These are phyloP conservation scores for Propithecus perrieri DNA, from an alignment of 2,797 vertebrate species.

Conservation along the genomic window DNA sequence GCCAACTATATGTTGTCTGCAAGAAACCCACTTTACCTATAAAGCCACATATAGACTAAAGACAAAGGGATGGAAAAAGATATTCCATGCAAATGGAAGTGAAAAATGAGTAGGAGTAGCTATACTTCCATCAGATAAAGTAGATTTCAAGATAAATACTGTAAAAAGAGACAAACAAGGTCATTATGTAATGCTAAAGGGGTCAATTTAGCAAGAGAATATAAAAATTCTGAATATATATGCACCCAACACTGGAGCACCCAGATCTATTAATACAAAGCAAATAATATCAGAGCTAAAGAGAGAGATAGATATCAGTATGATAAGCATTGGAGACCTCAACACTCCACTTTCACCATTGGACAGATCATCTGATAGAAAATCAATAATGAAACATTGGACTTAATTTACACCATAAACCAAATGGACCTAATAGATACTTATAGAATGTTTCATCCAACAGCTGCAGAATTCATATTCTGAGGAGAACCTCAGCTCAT, in stretches of 20 bases:
- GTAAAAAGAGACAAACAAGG: background rate
- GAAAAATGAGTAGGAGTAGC: background rate
- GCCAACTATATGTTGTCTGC: background rate
- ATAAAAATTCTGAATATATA: background rate
- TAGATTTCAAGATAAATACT: background rate
- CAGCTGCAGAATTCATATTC: background rate
- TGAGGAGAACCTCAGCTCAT: background rate
- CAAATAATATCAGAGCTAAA: background rate
- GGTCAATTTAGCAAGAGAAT: background rate
- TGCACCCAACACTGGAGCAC: background rate
- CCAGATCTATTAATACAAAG: background rate
- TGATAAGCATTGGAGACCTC: background rate
- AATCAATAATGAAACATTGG: background rate
- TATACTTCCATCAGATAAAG: background rate
- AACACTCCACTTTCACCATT: background rate
- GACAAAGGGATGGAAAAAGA: background rate
- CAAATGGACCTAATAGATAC: background rate
- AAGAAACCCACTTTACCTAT: background rate
- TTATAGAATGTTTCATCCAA: background rate
- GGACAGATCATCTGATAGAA: background rate
- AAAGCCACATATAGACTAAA: background rate
- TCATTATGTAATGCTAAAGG: background rate
- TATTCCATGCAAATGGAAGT: background rate
- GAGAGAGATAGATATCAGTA: background rate
- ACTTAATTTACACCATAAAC: background rate